Conservation (phyloP, 1,140 invertebrate species). For the Bombyx mandarina region DNA sequence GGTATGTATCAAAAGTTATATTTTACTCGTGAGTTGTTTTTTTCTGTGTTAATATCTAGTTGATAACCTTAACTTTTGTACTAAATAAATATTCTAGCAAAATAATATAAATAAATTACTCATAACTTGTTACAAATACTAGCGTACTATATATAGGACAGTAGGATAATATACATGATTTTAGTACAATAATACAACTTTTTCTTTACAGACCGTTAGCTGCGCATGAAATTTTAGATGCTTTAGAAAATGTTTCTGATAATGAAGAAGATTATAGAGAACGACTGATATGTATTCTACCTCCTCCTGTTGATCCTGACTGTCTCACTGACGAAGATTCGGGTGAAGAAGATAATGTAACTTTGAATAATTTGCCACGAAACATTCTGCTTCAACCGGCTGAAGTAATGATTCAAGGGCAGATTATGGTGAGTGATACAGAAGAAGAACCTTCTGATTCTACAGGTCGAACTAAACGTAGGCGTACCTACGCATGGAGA, state of each 20-base stretch:
- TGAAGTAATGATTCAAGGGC: no score
- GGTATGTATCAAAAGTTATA: slow-evolving; percentile 35
- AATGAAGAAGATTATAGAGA: no score
- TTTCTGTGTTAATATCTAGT: slow-evolving; percentile 35
- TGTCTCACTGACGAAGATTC: no score
- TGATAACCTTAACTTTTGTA: slow-evolving; percentile 37
- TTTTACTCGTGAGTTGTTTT: slow-evolving; percentile 28
- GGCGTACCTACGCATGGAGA: slow-evolving; percentile 33
- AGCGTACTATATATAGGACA: slow-evolving; percentile 40
- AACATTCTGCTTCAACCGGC: no score
- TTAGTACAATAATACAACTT: slow-evolving; percentile 40
- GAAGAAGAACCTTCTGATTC: no score
- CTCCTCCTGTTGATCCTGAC: slow-evolving; percentile 34
- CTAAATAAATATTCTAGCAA: no score
- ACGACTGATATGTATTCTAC: no score
- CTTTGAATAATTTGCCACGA: no score
- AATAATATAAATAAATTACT: slow-evolving; percentile 27
- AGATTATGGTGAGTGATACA: no score
- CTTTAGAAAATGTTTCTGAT: no score
- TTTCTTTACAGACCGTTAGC: slow-evolving; percentile 39
- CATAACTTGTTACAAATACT: slow-evolving; percentile 40
- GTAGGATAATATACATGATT: slow-evolving; percentile 41
- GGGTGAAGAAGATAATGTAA: no score
- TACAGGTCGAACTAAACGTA: slow-evolving; percentile 40
- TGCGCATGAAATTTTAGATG: slow-evolving; percentile 41